Base-by-base conservation (phyloP, 2,113 vertebrate species). In the Ariopsis seemanni region DNA sequence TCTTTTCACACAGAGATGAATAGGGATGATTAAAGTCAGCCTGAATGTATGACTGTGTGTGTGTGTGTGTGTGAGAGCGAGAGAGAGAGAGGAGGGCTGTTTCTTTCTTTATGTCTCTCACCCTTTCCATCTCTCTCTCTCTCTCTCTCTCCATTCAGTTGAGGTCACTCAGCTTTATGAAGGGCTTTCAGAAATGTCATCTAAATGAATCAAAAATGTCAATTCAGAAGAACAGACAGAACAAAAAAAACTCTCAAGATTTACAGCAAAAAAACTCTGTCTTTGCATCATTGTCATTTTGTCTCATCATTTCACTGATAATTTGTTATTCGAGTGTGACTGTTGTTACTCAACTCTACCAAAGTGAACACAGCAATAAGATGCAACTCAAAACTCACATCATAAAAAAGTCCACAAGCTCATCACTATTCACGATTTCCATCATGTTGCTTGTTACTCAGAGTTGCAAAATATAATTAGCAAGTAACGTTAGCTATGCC, bases 1-100 rank as follows among this genome's bases (percentile, higher is more conserved):
- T 89, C 89, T 87, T 89, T 90, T 90, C 87, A 90, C 82, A 75
- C 78, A 79, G 81, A 12, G 9, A 78, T 90, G 88, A 90, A 90
- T 89, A 85, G 78, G 77, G 34, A 42, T 90, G 89, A 90, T 89
- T 90, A 90, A 90, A 90, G 77, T 83, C 22, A 58, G 84, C 74
- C 89, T 88, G 88, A 72, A 87, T 86, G 79, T 88, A 58, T 82
- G 87, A 87, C 81, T 86, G 85, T 88, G 85, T 87, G 58, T 25
- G 12, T 25, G 42, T 42, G 34, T 42, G 86, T 58, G 58, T 10
- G 48, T 52, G 62, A n/a, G 58, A 14, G 22, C 14, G 42, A 78
- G 81, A 67, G 80, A 52, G 42, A 60, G 58, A 58, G 63, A 80
- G 50, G 22, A 0, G 27, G 86, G n/a, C n/a, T 71, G 15, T 42